phyloP scores from a whole-genome alignment of 2,888 invertebrate species.

The Drosophila anomelani region DNA sequence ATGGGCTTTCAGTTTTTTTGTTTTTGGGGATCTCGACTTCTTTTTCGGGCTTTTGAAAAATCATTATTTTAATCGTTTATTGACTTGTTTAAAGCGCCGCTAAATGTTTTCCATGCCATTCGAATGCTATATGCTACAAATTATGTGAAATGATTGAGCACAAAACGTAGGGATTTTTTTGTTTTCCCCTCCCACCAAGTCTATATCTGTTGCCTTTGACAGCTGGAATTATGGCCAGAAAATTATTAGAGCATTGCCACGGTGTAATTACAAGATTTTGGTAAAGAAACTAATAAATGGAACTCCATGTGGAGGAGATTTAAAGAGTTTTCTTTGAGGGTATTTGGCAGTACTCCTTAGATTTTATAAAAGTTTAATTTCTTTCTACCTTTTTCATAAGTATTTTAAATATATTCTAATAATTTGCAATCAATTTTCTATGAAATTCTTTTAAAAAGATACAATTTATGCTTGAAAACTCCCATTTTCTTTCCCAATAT shows the following conservation, averaged over 20 bases:
- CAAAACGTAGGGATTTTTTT: conserved; percentile 52
- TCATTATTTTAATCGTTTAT: conserved; percentile 81
- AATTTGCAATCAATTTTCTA: not conserved
- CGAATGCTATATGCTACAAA: conserved; percentile 61
- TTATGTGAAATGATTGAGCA: conserved; percentile 82
- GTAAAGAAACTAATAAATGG: conserved; percentile 16
- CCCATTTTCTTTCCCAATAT: not conserved
- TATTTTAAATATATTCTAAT: not conserved
- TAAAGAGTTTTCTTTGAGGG: not conserved
- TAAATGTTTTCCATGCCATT: conserved; percentile 55
- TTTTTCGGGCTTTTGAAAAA: conserved; percentile 53
- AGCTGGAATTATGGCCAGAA: conserved; percentile 43
- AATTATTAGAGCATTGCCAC: conserved; percentile 29
- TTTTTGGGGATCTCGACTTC: conserved; percentile 34
- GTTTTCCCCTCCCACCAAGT: conserved; percentile 1
- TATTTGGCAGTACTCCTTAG: not conserved
- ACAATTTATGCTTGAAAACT: no score
- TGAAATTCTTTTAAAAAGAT: not conserved
- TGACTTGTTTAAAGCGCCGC: conserved; percentile 77
- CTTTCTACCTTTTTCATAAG: accelerated
- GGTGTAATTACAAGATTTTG: conserved; percentile 13
- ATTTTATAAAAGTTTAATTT: not conserved
- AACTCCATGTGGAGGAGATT: not conserved
- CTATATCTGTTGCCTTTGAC: conserved; percentile 26
- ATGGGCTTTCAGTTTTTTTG: conserved; percentile 35